phyloP scores from a whole-genome alignment of 2,113 vertebrate species.

The Antechinus flavipes region DNA sequence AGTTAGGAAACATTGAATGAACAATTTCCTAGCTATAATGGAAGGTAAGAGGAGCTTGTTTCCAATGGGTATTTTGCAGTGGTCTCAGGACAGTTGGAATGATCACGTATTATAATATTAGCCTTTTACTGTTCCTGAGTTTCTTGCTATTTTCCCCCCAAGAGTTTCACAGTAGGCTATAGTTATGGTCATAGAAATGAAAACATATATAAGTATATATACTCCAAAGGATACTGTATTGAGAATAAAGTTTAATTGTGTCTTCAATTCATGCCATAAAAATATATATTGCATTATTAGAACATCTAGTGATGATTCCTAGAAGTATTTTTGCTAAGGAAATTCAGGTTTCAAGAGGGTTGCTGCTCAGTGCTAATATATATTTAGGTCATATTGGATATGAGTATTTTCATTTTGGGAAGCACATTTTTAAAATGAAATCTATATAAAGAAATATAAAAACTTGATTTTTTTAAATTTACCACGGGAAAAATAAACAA shows the following conservation, averaged over 20 bases:
- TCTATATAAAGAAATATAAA: not conserved
- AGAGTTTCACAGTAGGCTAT: slow-evolving; percentile 7
- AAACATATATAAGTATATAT: slow-evolving; percentile 14
- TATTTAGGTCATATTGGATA: slow-evolving; percentile 46
- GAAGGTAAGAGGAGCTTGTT: slow-evolving; percentile 70
- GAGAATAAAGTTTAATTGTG: slow-evolving; percentile 49
- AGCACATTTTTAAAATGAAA: slow-evolving; percentile 52
- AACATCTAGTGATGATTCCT: slow-evolving; percentile 48
- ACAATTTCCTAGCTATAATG: slow-evolving; percentile 68
- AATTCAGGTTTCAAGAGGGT: slow-evolving; percentile 51
- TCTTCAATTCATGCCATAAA: slow-evolving; percentile 46
- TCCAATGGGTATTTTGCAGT: slow-evolving; percentile 71
- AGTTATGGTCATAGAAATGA: slow-evolving; percentile 29
- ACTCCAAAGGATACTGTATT: slow-evolving; percentile 57
- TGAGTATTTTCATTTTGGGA: slow-evolving; percentile 46
- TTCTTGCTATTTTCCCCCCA: slow-evolving; percentile 9
- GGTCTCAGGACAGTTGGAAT: slow-evolving; percentile 17
- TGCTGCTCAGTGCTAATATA: slow-evolving; percentile 49
- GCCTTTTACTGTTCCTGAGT: slow-evolving; percentile 50
- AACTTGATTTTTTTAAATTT: not conserved
- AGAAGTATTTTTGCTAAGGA: slow-evolving; percentile 48
- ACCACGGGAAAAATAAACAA: slow-evolving; percentile 7
- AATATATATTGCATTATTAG: slow-evolving; percentile 45
- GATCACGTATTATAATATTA: slow-evolving; percentile 58
- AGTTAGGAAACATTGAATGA: slow-evolving; percentile 65